Evolutionary conservation across 92 coral and sea anemone genomes (phyloP).

Genomic region (Paramuricea clavata): DNA sequence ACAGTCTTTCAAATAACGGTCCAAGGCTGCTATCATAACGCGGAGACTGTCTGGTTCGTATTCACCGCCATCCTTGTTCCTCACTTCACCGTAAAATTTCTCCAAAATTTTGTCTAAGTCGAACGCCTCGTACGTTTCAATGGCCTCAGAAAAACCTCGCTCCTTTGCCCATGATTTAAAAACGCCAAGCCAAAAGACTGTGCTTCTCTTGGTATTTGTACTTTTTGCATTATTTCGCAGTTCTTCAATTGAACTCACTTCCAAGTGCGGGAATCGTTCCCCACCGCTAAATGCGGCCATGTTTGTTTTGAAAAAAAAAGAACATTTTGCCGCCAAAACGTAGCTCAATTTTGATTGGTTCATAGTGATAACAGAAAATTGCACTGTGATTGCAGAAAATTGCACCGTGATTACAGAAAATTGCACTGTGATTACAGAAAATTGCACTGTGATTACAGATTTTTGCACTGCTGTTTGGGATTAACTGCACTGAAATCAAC

Average conservation of each 20-base stretch:
- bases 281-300: too few relatives aligned
- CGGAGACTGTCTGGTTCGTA: conserved; percentile 46
- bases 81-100: conserved; percentile 60
- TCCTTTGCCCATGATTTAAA: conserved; percentile 49
- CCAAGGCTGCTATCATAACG: conserved; percentile 44
- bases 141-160: conserved; percentile 40
- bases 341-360: too few relatives aligned
- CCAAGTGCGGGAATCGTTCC: too few relatives aligned
- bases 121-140: conserved; percentile 48
- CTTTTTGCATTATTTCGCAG: conserved; percentile 49
- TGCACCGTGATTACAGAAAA: too few relatives aligned
- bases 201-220: conserved; percentile 51
- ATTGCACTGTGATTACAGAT: too few relatives aligned
- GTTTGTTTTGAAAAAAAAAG: too few relatives aligned
- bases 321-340: too few relatives aligned
- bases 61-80: conserved; percentile 37
- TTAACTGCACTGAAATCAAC: too few relatives aligned
- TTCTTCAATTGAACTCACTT: conserved; percentile 38
- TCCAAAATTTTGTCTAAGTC: conserved; percentile 57
- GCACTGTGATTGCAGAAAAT: too few relatives aligned
- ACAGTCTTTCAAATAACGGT: conserved; percentile 28
- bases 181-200: conserved; percentile 47
- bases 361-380: too few relatives aligned
- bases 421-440: too few relatives aligned
- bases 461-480: too few relatives aligned